Conservation (phyloP, 1,140 invertebrate species). For the Olivierus martensii region DNA sequence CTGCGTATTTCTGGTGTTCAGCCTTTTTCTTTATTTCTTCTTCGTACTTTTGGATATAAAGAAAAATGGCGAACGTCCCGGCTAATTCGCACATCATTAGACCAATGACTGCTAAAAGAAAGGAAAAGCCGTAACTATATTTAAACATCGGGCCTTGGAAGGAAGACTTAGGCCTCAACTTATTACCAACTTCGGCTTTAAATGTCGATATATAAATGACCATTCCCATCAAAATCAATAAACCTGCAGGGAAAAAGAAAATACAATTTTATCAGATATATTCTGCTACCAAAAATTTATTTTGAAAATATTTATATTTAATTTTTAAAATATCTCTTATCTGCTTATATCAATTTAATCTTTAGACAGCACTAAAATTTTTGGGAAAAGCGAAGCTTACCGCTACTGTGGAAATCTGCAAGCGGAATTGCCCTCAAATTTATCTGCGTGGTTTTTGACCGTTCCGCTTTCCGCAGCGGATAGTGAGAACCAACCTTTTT, state of each 20-base stretch:
- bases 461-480: too few species aligned
- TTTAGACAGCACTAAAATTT: too few species aligned
- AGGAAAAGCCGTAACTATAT: constrained; percentile 72
- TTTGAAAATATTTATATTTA: too few species aligned
- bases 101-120: constrained; percentile 68
- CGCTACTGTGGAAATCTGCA: too few species aligned
- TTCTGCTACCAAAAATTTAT: too few species aligned
- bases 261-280: too few species aligned
- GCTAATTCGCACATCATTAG: constrained; percentile 69
- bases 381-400: too few species aligned
- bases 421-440: too few species aligned
- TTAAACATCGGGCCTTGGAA: constrained; percentile 53
- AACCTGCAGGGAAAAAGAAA: constrained; percentile 37
- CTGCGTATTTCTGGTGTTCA: background rate
- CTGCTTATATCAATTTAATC: too few species aligned
- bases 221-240: constrained; percentile 72
- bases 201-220: constrained; percentile 87
- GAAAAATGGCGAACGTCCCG: constrained; percentile 69
- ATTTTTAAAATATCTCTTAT: too few species aligned
- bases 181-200: constrained; percentile 77
- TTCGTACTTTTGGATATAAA: constrained; percentile 62
- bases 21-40: constrained; percentile 32
- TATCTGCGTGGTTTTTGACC: too few species aligned
- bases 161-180: constrained; percentile 58
- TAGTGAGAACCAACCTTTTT: too few species aligned